These are phyloP conservation scores for Cotesia glomerata DNA, from an alignment of 1,140 invertebrate species.

Conservation along the genomic window DNA sequence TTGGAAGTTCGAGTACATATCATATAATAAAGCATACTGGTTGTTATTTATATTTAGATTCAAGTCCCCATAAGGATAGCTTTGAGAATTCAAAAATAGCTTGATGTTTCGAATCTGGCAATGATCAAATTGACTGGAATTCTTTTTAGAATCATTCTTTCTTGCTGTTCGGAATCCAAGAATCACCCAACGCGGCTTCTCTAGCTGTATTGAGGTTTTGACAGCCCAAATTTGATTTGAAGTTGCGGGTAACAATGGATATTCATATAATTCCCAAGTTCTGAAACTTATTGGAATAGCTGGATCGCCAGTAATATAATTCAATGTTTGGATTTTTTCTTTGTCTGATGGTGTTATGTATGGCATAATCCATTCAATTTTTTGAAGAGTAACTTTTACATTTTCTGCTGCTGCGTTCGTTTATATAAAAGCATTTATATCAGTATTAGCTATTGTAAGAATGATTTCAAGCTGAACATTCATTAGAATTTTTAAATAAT, in stretches of 20 bases:
- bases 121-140: slow-evolving; percentile 39
- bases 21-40: slow-evolving; percentile 42
- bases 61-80: slow-evolving; percentile 46
- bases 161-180: slow-evolving; percentile 35
- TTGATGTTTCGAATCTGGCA: slow-evolving; percentile 42
- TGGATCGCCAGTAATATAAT: slow-evolving; percentile 38
- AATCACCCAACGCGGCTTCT: slow-evolving; percentile 42
- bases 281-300: slow-evolving; percentile 45
- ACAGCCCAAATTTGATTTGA: slow-evolving; percentile 40
- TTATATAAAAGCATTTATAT: slow-evolving; percentile 36
- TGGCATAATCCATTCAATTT: slow-evolving; percentile 37
- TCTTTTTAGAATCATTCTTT: slow-evolving; percentile 21
- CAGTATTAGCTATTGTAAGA: slow-evolving; percentile 47
- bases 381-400: slow-evolving; percentile 31
- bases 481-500: slow-evolving; percentile 58
- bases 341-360: slow-evolving; percentile 36
- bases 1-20: slow-evolving; percentile 45
- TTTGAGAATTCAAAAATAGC: slow-evolving; percentile 47
- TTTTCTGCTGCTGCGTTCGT: slow-evolving; percentile 6
- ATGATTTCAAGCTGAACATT: slow-evolving; percentile 61
- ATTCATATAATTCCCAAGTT: slow-evolving; percentile 52
- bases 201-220: slow-evolving; percentile 39
- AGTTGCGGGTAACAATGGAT: slow-evolving; percentile 45
- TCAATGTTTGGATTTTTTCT: slow-evolving; percentile 36
- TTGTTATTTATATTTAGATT: slow-evolving; percentile 42